A percentile compares a stretch with the other conserved stretches of the same genome.
Evolutionary conservation across 2,888 invertebrate genomes (phyloP).

Genomic region (Drosophila longiperda): DNA sequence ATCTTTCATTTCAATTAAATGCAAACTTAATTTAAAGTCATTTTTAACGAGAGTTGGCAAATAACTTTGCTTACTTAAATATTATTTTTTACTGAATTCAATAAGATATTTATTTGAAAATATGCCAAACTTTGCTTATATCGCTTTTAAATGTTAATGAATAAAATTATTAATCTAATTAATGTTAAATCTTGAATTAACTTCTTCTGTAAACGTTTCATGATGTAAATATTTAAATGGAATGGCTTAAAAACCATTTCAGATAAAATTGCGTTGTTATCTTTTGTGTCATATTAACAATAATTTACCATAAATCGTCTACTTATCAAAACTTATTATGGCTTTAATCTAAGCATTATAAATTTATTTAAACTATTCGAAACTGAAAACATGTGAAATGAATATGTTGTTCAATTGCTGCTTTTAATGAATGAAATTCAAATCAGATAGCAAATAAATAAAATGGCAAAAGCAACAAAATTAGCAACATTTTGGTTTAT

Average conservation of each 20-base stretch:
- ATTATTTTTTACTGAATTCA: neutral
- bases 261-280: neutral
- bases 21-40: no score
- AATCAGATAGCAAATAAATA: constrained; percentile 30
- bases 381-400: neutral
- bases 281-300: neutral
- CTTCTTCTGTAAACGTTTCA: neutral
- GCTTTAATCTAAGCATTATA: neutral
- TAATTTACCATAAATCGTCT: neutral
- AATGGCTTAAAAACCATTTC: rapidly evolving
- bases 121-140: neutral
- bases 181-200: neutral
- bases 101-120: neutral
- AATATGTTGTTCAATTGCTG: neutral
- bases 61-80: neutral
- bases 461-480: constrained; percentile 15
- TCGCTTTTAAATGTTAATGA: neutral
- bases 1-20: neutral
- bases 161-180: neutral
- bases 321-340: neutral
- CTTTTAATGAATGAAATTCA: constrained; percentile 22
- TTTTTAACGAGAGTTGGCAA: neutral
- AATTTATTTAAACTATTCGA: neutral
- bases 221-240: neutral
- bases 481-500: constrained; percentile 17